Evolutionary conservation across 2,113 vertebrate species (phyloP).

Genomic region (Spheniscus mendiculus): DNA sequence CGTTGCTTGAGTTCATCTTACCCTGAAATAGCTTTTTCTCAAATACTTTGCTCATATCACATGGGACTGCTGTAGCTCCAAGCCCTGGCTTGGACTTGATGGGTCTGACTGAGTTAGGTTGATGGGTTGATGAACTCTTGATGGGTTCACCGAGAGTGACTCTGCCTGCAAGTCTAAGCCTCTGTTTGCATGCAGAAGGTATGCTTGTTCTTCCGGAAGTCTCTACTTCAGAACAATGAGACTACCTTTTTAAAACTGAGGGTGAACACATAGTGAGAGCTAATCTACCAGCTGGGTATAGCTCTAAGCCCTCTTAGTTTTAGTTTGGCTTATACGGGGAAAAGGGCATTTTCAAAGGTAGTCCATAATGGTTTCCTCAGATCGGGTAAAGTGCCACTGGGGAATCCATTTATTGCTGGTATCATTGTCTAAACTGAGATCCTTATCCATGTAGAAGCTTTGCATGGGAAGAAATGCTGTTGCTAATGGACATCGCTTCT

Average conservation of each 20-base stretch:
- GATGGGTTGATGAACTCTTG: too few relatives aligned
- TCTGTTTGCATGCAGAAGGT: not conserved
- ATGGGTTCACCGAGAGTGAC: not conserved
- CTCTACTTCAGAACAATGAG: not conserved
- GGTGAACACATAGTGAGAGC: not conserved
- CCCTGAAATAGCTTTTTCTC: constrained; percentile 6
- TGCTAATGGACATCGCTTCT: not conserved
- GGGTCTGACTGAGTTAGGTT: not conserved
- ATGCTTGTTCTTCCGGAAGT: not conserved
- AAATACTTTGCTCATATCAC: not conserved
- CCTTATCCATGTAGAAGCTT: not conserved
- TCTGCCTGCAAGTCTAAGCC: not conserved
- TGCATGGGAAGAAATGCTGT: not conserved
- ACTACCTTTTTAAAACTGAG: not conserved
- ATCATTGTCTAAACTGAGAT: not conserved
- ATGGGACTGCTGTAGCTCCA: not conserved
- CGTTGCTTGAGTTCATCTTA: constrained; percentile 16
- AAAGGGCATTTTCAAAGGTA: not conserved
- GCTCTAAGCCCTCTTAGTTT: not conserved
- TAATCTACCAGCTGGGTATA: not conserved
- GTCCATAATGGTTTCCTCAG: not conserved
- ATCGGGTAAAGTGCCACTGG: not conserved
- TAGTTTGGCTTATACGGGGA: not conserved
- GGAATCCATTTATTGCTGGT: not conserved
- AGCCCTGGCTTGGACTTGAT: not conserved